Percentiles rank a stretch among this genome's conserved stretches.
Conservation (phyloP, 2,797 vertebrate genomes). For the Sebastes minor region DNA sequence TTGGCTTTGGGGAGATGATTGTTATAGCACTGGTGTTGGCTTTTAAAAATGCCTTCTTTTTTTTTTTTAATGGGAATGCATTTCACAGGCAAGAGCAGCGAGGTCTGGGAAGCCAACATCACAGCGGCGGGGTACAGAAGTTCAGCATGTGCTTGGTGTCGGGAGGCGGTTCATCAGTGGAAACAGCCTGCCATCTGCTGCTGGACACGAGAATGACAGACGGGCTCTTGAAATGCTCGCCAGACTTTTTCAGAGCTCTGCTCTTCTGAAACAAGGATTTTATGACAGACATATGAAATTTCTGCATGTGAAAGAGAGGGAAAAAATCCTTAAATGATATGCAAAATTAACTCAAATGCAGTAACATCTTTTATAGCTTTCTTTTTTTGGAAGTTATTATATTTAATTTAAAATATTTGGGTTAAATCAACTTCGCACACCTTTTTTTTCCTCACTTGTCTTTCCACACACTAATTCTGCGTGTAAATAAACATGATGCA, state of each 20-base stretch:
- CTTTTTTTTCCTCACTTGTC: constrained; percentile 17
- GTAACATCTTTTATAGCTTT: background rate
- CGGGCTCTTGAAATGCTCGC: background rate
- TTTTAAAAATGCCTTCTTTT: constrained; percentile 80
- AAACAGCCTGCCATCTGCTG: constrained; percentile 88
- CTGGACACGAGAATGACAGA: constrained; percentile 28
- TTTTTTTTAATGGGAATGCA: constrained; percentile 78
- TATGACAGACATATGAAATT: background rate
- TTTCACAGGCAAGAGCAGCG: constrained; percentile 82
- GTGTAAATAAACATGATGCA: constrained; percentile 67
- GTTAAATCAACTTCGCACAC: background rate
- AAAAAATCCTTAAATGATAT: background rate
- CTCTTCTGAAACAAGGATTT: constrained; percentile 7
- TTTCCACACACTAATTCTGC: constrained; percentile 37
- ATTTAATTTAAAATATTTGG: constrained; percentile 6
- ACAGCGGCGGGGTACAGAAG: constrained; percentile 68
- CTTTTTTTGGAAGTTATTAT: background rate
- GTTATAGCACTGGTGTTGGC: constrained; percentile 84
- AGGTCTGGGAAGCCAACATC: constrained; percentile 79
- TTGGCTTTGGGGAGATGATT: constrained; percentile 83
- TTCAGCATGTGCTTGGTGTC: constrained; percentile 59
- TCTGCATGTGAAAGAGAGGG: background rate
- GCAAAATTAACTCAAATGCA: background rate
- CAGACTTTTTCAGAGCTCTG: background rate
- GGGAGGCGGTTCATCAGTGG: constrained; percentile 66